Conservation (phyloP, 2,888 invertebrate genomes). For the Aphodius granarius region DNA sequence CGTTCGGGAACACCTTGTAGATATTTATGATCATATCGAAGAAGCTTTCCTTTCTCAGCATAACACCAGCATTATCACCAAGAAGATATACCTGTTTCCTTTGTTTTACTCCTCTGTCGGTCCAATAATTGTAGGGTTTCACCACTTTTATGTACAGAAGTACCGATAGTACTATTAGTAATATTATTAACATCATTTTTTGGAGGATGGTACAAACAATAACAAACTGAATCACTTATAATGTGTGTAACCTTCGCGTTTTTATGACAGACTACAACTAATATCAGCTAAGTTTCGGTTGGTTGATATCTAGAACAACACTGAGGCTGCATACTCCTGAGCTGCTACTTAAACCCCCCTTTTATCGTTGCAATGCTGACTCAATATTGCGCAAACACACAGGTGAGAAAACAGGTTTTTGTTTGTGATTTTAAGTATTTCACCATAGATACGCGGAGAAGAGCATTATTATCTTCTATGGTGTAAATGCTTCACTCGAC, state of each 20-base stretch:
- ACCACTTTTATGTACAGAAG: not conserved
- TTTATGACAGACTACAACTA: not conserved
- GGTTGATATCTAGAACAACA: not conserved
- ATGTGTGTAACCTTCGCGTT: too few relatives aligned
- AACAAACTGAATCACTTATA: not conserved
- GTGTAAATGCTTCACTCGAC: too few relatives aligned
- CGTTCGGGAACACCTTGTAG: slow-evolving; percentile 32
- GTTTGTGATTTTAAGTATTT: not conserved
- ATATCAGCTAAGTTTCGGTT: not conserved
- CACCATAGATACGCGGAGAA: not conserved
- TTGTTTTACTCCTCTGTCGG: slow-evolving; percentile 44
- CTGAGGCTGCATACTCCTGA: not conserved
- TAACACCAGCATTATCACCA: slow-evolving; percentile 37
- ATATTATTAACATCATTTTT: slow-evolving; percentile 16
- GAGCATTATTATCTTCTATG: too few relatives aligned
- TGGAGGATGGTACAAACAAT: slow-evolving; percentile 25
- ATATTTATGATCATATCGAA: slow-evolving; percentile 23
- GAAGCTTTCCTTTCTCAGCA: slow-evolving; percentile 22
- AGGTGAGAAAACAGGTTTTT: not conserved
- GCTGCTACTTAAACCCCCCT: not conserved
- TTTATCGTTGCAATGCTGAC: not conserved
- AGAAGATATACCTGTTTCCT: slow-evolving; percentile 53
- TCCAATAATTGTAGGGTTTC: slow-evolving; percentile 26
- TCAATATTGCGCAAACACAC: not conserved
- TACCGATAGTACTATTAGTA: not conserved